phyloP scores from a whole-genome alignment of 2,888 invertebrate genomes.

The Lasioglossum zephyrum region DNA sequence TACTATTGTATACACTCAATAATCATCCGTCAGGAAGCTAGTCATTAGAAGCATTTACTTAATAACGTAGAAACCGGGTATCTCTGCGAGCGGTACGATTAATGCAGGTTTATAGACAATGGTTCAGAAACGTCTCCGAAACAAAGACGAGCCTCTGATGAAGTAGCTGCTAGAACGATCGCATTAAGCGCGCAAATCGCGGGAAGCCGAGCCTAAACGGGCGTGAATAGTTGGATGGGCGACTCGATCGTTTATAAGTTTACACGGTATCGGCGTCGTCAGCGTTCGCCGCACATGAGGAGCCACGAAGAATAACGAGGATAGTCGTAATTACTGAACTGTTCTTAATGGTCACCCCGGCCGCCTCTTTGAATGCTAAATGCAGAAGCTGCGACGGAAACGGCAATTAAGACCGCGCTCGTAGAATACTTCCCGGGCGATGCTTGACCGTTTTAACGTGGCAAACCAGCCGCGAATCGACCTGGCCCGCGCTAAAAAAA shows the following conservation, averaged over 20 bases:
- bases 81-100: background rate
- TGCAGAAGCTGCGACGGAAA: constrained; percentile 38
- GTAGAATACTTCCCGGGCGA: constrained; percentile 35
- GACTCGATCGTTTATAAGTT: constrained; percentile 12
- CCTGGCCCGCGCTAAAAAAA: background rate
- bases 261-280: constrained; percentile 23
- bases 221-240: constrained; percentile 3
- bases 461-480: constrained; percentile 10
- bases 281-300: constrained; percentile 18
- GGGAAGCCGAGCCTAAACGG: background rate
- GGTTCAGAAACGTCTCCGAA: background rate
- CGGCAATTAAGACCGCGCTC: constrained; percentile 48
- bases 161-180: background rate
- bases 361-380: constrained; percentile 28
- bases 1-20: no score
- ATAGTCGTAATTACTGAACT: constrained; percentile 41
- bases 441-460: constrained; percentile 28
- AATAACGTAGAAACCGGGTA: background rate
- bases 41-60: background rate
- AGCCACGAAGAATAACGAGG: constrained; percentile 44
- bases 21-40: background rate
- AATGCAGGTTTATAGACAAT: background rate
- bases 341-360: constrained; percentile 36
- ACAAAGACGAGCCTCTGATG: background rate
- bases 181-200: background rate